Evolutionary conservation across 2,113 vertebrate species (phyloP), one percentile per base, ranked within the genome.

Genomic region (Cheirogaleus medius): DNA sequence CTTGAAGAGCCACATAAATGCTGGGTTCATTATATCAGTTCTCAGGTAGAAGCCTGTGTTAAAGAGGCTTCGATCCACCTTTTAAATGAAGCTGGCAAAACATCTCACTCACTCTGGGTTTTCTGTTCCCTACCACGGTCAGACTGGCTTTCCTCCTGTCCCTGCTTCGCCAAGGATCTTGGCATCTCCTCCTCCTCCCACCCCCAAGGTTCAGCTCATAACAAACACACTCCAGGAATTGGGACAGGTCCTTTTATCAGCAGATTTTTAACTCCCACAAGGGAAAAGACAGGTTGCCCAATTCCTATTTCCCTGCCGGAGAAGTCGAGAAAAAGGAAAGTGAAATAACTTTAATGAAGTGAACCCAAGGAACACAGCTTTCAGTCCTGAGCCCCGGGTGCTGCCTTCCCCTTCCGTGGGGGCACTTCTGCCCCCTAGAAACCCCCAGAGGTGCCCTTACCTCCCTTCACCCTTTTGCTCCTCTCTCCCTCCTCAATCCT

Each of bases 21-120:
- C 69, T 3, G 0, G 93, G 82, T 95, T 95, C 96, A 94, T 97
- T 97, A 58, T 71, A 93, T 90, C 37, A 81, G 56, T 93, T 94
- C 93, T 88, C 89, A 96, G 96, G 81, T 95, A 97, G 95, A 95
- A 86, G 93, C 37, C 84, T 92, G 90, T 95, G 77, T 96, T 97
- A 95, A 97, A 96, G 69, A 97, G 90, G 42, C 87, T 95, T 91
- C 54, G 1, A 97, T 96, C 84, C 54, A 96, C 95, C 92, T 90
- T 93, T 96, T 92, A 95, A 98, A 97, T 96, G 97, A 98, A 98
- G 60, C 76, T 97, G 90, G 93, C 93, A 92, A 98, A 97, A 92
- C 64, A 64, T 85, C 88, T 94, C 92, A 92, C 87, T 92, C 82
- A 94, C 95, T 85, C 58, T 60, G 85, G 64, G 80, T 71, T 98